Evolutionary conservation across 1,140 invertebrate genomes (phyloP).

Genomic region (Melipona quadrifasciata): DNA sequence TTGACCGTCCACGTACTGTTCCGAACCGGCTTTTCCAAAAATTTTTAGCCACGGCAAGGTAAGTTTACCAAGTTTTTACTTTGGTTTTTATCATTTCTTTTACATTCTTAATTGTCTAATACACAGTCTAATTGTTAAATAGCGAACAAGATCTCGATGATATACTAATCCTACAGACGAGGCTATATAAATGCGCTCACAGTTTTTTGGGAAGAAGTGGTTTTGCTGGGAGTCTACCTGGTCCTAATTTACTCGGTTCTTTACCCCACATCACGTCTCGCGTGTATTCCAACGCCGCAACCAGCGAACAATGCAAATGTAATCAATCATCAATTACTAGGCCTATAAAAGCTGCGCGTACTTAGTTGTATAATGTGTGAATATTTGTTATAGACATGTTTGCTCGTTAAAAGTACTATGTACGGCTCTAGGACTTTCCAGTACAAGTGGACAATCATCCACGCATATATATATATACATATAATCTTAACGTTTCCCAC

Average conservation of each 20-base stretch:
- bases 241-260: constrained; percentile 79
- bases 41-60: constrained; percentile 82
- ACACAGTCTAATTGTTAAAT: constrained; percentile 47
- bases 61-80: no score
- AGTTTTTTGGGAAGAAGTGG: constrained; percentile 84
- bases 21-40: constrained; percentile 84
- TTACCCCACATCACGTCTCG: constrained; percentile 80
- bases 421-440: constrained; percentile 45
- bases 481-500: constrained; percentile 24
- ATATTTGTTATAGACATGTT: constrained; percentile 35
- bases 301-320: constrained; percentile 78
- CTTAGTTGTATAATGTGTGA: constrained; percentile 65
- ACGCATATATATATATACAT: background rate
- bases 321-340: constrained; percentile 71
- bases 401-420: constrained; percentile 30
- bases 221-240: constrained; percentile 77
- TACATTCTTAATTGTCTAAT: background rate
- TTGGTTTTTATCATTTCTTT: background rate
- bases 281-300: constrained; percentile 76
- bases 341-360: constrained; percentile 71
- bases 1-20: constrained; percentile 84
- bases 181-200: constrained; percentile 85
- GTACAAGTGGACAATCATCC: constrained; percentile 40
- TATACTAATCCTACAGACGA: constrained; percentile 85
- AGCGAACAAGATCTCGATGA: constrained; percentile 86